Base-by-base conservation (phyloP, 2,797 vertebrate genomes). In the Sitta carolinensis region DNA sequence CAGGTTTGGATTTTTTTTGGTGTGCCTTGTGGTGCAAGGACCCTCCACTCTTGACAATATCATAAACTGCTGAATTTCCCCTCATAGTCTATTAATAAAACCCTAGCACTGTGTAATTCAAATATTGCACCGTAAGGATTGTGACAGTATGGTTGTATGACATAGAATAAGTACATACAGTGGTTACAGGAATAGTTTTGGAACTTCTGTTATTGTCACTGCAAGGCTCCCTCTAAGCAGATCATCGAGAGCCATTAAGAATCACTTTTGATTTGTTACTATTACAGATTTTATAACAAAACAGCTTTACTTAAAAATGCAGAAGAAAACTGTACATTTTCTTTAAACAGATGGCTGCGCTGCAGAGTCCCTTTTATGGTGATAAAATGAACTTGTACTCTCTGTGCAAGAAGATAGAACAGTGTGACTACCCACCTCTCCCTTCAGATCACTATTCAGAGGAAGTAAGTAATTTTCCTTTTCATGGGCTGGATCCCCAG, bases 321-420 rank as follows among this genome's bases (percentile, higher is more conserved):
- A 43, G 43, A 86, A 81, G 73, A 93, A 89, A 89, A 90, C 45
- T 54, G 19, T 85, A 5, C 27, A 8, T 95, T 90, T 94, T 93
- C 67, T 98, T 94, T 96, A 97, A 96, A 66, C 97, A 99, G 99
- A 99, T 99, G 99, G 99, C 99, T 66, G 99, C 99, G 20, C 96
- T 99, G 89, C 99, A 99, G 98, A 99, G 99, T 96, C 99, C 99
- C 10, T 99, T 99, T 98, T 99, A 99, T 26, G 99, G 99, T 74
- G 99, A 99, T 97, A 99, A 99, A 98, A 99, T 99, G 99, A 99
- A 99, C 97, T 97, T 99, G 82, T 99, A 99, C 97, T 99, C 99
- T 7, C 98, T 99, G 95, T 99, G 99, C 98, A 99, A 99, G 98
- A 99, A 99, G 98, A 99, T 99, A 93, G 99, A 99, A 87, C 99